Percentiles rank a stretch among this genome's conserved stretches.
phyloP scores from a whole-genome alignment of 2,113 vertebrate species.

The Poeciliopsis retropinna region DNA sequence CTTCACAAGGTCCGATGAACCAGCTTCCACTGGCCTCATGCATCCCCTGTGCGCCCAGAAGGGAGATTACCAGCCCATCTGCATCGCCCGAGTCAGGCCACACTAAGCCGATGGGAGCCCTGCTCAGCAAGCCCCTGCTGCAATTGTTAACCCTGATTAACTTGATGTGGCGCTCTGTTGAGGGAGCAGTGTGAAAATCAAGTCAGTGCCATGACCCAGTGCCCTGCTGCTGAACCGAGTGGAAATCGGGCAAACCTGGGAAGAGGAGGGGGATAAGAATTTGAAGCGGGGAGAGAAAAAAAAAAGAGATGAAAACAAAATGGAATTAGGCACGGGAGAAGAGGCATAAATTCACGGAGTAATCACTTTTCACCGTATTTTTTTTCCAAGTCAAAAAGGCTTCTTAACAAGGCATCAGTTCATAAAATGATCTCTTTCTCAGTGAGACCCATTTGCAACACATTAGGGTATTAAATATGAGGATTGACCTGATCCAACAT shows the following conservation, averaged over 20 bases:
- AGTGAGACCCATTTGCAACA: not conserved
- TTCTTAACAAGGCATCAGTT: not conserved
- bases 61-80: conserved; percentile 78
- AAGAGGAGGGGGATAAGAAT: conserved; percentile 46
- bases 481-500: not conserved
- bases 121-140: conserved; percentile 69
- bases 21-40: conserved; percentile 25
- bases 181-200: conserved; percentile 81
- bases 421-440: not conserved
- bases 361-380: conserved; percentile 12
- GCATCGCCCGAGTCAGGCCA: conserved; percentile 62
- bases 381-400: not conserved
- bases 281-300: not conserved
- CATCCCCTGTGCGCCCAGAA: conserved; percentile 29
- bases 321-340: conserved; percentile 3
- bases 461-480: not conserved
- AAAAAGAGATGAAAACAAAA: conserved; percentile 28
- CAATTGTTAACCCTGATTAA: conserved; percentile 84
- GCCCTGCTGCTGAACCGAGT: conserved; percentile 75
- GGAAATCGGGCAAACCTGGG: conserved; percentile 58
- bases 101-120: conserved; percentile 74
- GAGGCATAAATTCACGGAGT: conserved; percentile 1
- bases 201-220: conserved; percentile 74
- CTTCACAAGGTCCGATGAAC: conserved; percentile 3
- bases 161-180: conserved; percentile 75